A percentile compares a stretch with the other conserved stretches of the same genome.
Conservation (phyloP, 2,113 vertebrate genomes). For the Halichoeres trimaculatus region DNA sequence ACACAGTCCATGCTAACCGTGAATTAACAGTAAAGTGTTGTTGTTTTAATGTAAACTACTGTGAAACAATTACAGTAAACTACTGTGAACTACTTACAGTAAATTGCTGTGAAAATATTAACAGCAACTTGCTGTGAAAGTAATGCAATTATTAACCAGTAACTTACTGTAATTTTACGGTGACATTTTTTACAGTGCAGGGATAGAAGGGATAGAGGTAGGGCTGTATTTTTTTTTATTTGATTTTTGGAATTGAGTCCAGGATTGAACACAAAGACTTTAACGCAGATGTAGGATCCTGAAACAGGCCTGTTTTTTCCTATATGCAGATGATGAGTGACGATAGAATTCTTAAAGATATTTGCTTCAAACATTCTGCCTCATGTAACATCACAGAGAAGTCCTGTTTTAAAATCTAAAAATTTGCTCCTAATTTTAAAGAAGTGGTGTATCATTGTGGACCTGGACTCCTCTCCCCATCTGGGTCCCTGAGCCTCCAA, state of each 20-base stretch:
- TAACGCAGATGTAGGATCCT: constrained; percentile 49
- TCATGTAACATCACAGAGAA: neutral
- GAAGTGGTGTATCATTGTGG: constrained; percentile 25
- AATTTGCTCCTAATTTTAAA: neutral
- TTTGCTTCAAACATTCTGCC: constrained; percentile 15
- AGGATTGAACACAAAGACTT: constrained; percentile 37
- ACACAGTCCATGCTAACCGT: no score
- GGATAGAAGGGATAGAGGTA: no score
- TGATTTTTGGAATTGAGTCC: constrained; percentile 47
- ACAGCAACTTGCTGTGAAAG: no score
- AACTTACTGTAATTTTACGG: no score
- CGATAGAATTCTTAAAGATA: neutral
- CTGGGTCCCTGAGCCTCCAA: constrained; percentile 56
- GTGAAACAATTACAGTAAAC: no score
- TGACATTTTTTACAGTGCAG: no score
- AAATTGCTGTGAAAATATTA: no score
- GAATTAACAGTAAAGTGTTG: no score
- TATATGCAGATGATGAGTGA: constrained; percentile 36
- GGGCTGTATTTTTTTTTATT: no score
- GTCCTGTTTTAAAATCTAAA: constrained; percentile 15
- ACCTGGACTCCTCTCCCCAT: constrained; percentile 47
- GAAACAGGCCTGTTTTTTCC: constrained; percentile 6
- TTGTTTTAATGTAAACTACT: no score
- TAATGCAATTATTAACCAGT: no score
- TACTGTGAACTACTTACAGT: no score